Conservation (phyloP, 2,888 invertebrate species). For the Galerucella nymphaeae region DNA sequence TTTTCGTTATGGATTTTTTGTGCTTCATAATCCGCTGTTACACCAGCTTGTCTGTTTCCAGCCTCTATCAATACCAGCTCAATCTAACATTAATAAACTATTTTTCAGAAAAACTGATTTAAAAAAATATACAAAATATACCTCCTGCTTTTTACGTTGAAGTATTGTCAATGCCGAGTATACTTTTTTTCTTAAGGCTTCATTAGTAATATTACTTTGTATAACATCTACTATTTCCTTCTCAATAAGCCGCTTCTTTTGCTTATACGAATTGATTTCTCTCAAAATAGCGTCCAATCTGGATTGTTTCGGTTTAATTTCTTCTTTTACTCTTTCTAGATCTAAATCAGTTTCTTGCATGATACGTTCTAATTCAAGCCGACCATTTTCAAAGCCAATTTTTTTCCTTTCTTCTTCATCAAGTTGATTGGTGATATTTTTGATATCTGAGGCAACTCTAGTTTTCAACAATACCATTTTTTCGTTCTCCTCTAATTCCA, state of each 20-base stretch:
- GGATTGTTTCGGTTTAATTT: conserved; percentile 47
- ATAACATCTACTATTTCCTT: conserved; percentile 73
- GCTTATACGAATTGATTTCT: conserved; percentile 67
- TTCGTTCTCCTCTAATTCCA: conserved; percentile 77
- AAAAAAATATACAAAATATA: background rate
- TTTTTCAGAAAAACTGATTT: background rate
- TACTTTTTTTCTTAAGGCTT: background rate
- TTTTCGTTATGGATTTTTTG: conserved; percentile 58
- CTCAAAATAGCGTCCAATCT: conserved; percentile 46
- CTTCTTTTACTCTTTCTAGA: conserved; percentile 66
- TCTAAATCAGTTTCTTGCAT: conserved; percentile 68
- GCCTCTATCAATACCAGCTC: conserved; percentile 58
- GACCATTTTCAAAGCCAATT: conserved; percentile 67
- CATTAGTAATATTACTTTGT: conserved; percentile 58
- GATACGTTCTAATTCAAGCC: conserved; percentile 69
- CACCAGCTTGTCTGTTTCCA: conserved; percentile 71
- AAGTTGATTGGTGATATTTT: conserved; percentile 64
- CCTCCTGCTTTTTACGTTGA: background rate
- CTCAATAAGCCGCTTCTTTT: conserved; percentile 72
- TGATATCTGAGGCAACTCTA: conserved; percentile 70
- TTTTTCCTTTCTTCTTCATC: conserved; percentile 69
- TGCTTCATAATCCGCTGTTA: conserved; percentile 71
- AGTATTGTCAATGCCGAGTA: background rate
- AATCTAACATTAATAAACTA: conserved; percentile 49
- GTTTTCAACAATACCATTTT: conserved; percentile 71